These are phyloP conservation scores for Trididemnum nubilum DNA, from an alignment of 23 tunicate genomes.

Conservation along the genomic window DNA sequence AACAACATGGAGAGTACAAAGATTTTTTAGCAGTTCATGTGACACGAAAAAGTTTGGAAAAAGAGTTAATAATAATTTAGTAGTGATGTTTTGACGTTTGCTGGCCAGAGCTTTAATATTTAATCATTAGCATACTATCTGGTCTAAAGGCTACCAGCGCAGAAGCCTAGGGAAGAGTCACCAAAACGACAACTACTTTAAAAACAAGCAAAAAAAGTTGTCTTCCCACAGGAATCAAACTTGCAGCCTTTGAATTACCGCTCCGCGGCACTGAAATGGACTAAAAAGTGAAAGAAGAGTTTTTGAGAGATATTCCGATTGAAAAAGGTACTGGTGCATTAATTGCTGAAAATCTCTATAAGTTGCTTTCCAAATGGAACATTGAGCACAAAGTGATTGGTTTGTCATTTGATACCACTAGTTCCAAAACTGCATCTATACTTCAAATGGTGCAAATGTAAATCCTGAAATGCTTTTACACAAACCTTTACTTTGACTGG, in stretches of 20 bases:
- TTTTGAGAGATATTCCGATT: neutral
- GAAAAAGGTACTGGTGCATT: neutral
- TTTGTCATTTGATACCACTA: neutral
- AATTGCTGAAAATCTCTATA: neutral
- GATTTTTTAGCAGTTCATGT: neutral
- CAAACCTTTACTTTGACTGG: neutral
- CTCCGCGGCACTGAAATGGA: no score
- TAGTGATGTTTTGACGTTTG: no score
- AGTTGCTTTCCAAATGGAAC: neutral
- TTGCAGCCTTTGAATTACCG: no score
- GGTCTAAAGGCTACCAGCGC: no score
- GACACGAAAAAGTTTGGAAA: neutral
- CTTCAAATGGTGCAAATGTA: slow-evolving; percentile 5
- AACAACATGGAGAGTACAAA: neutral
- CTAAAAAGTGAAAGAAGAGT: neutral
- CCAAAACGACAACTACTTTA: no score
- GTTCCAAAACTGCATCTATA: neutral
- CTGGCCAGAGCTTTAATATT: no score
- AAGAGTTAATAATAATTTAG: no score
- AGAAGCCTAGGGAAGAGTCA: no score
- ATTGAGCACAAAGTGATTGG: neutral
- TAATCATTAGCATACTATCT: no score
- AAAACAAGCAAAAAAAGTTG: no score
- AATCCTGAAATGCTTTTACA: neutral
- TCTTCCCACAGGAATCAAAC: no score